phyloP scores from a whole-genome alignment of 2,113 vertebrate species.

The Carettochelys insculpta region DNA sequence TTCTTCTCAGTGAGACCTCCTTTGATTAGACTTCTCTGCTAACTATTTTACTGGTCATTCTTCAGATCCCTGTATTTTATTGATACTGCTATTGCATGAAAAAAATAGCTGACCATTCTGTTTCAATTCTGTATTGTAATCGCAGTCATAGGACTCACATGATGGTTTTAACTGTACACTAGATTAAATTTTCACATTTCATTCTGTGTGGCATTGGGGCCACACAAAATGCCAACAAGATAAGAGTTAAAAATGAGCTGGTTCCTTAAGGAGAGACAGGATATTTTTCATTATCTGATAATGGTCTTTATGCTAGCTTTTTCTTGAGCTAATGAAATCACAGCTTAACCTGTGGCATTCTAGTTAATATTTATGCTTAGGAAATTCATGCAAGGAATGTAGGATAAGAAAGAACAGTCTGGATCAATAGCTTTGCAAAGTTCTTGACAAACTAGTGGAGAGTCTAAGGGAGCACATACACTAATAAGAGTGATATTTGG shows the following conservation, averaged over 20 bases:
- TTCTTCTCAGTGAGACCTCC: neutral
- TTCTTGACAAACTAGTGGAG: neutral
- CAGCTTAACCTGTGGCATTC: neutral
- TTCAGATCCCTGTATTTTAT: neutral
- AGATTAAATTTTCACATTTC: constrained; percentile 10
- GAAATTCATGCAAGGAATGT: neutral
- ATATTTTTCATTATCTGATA: constrained; percentile 6
- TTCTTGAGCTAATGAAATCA: neutral
- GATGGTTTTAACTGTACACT: neutral
- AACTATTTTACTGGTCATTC: neutral
- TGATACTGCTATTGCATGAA: neutral
- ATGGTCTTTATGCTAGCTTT: neutral
- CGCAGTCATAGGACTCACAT: neutral
- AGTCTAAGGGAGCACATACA: neutral
- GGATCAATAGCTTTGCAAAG: neutral
- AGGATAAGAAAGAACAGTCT: neutral
- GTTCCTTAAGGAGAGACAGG: neutral
- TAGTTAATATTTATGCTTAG: constrained; percentile 16
- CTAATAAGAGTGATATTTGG: neutral
- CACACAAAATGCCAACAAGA: neutral
- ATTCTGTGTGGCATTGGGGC: neutral
- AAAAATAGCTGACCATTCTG: neutral
- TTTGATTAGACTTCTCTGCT: neutral
- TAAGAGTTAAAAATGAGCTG: neutral
- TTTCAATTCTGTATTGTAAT: constrained; percentile 7